These are phyloP conservation scores for Alsophila aescularia DNA, from an alignment of 2,888 invertebrate species.

Conservation along the genomic window DNA sequence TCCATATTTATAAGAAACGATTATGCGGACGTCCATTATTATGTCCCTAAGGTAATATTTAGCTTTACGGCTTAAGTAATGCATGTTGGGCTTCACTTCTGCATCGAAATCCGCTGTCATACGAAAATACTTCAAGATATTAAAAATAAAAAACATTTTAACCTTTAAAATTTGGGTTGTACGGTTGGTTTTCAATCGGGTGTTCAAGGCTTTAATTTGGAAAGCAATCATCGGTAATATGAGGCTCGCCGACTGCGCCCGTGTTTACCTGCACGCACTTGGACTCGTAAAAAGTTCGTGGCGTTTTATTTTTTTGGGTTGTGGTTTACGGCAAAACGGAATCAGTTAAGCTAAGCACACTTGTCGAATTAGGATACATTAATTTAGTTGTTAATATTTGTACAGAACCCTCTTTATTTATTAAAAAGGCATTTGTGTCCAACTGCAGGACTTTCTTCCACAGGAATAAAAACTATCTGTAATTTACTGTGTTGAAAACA, in stretches of 20 bases:
- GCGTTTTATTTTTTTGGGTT: background rate
- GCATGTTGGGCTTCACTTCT: constrained; percentile 1
- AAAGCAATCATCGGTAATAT: constrained; percentile 68
- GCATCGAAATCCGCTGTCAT: constrained; percentile 8
- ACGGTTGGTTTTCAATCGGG: constrained; percentile 42
- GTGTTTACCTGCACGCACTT: constrained; percentile 72
- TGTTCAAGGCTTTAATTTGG: constrained; percentile 59
- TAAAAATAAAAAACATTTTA: constrained; percentile 8
- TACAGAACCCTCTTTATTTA: too few relatives aligned
- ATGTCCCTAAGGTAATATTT: constrained; percentile 13
- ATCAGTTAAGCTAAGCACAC: too few relatives aligned
- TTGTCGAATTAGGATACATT: too few relatives aligned
- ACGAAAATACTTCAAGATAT: constrained; percentile 5
- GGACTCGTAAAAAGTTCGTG: background rate
- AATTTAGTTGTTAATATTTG: too few relatives aligned
- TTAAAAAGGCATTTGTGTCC: too few relatives aligned
- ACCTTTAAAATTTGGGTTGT: constrained; percentile 21
- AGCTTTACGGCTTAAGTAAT: constrained; percentile 3
- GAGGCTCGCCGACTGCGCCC: constrained; percentile 55
- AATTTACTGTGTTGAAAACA: too few relatives aligned
- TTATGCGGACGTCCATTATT: constrained; percentile 11
- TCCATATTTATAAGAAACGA: constrained; percentile 2
- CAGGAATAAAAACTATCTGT: too few relatives aligned
- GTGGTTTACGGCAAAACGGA: too few relatives aligned
- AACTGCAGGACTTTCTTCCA: too few relatives aligned